These are phyloP conservation scores for Oreochromis niloticus DNA, from an alignment of 2,113 vertebrate species.

Conservation along the genomic window DNA sequence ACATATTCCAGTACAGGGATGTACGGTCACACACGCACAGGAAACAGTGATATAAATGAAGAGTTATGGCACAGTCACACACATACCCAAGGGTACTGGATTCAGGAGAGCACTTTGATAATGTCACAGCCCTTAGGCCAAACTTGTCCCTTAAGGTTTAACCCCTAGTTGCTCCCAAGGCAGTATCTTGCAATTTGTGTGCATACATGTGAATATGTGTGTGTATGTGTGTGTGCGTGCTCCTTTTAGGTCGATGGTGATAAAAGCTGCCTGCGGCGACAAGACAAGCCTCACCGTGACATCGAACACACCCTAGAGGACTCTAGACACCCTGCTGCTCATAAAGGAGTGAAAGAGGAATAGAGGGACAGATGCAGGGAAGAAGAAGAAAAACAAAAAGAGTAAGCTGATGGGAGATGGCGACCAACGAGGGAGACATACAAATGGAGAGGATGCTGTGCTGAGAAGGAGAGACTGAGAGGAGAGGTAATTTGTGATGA, in stretches of 20 bases:
- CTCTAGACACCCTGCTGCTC: conserved; percentile 8
- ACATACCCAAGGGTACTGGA: background rate
- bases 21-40: background rate
- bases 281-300: conserved; percentile 37
- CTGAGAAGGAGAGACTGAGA: conserved; percentile 29
- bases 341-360: conserved; percentile 3
- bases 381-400: background rate
- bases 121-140: conserved; percentile 30
- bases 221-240: background rate
- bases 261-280: conserved; percentile 38
- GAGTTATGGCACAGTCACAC: background rate
- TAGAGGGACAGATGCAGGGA: background rate
- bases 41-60: background rate
- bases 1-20: background rate
- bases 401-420: background rate
- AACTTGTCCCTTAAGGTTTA: conserved; percentile 28
- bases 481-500: conserved; percentile 46
- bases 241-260: conserved; percentile 1
- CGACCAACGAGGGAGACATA: background rate
- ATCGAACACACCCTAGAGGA: conserved; percentile 35
- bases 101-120: conserved; percentile 23
- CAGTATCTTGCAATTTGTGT: conserved; percentile 11
- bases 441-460: background rate
- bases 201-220: background rate
- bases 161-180: background rate